Evolutionary conservation across 2,888 invertebrate species (phyloP), one percentile per base, ranked within the genome.

Genomic region (Xestia rhomboidea): DNA sequence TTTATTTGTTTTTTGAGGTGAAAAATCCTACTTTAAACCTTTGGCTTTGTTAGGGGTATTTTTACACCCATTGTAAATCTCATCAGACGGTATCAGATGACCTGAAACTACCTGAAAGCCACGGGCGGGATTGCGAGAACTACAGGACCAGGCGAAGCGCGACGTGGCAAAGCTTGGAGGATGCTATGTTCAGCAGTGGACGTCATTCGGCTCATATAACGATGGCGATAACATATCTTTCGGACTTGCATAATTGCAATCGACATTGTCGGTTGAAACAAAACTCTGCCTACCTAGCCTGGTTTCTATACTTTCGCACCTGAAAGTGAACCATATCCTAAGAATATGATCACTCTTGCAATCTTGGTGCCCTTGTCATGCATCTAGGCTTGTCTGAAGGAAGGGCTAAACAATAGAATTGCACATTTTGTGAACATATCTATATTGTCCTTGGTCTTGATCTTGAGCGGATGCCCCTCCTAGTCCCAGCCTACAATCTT

Each of bases 381-480:
- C 30, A 49, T 44, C 13, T 27, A 24, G 60, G 51, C 60, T 51
- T 27, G 30, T 24, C 38, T 44, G 24, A 51, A 79, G 79, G 79
- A 54, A 79, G 44, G 67, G 67, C 80, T 34, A 8, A 78, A 77
- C 64, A 79, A 79, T 73, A 73, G 51, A 71, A 67, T 44, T 54
- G 8, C n/a, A 24, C 57, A 57, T 71, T 57, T 72, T 66, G 79
- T 44, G 8, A 68, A 30, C 38, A 44, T 30, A 24, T 51, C 21
- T 44, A 24, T 51, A 41, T 34, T n/a, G 34, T 30, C 71, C 79
- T 57, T 78, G 71, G 11, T 41, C 63, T 49, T 54, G 63, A 70
- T 66, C 15, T 73, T 51, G 38, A 78, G 30, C 79, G 73, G 80
- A 80, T 73, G 51, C 73, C 46, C 67, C 34, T 68, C 80, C 79